Conservation (phyloP, 2,888 invertebrate genomes). For the Oxytorus armatus region DNA sequence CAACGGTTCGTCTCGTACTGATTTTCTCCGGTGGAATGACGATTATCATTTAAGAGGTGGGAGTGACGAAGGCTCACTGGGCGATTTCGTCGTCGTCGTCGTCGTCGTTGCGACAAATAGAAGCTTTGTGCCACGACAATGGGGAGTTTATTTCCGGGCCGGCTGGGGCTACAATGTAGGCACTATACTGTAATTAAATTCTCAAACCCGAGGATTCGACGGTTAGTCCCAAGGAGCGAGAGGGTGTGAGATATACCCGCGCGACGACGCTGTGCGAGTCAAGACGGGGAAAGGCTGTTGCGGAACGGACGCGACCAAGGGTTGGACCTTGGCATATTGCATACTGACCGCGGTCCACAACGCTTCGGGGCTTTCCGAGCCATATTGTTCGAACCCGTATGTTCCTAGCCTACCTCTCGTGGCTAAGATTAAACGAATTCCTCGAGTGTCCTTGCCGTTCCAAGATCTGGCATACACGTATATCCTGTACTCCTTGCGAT, state of each 20-base stretch:
- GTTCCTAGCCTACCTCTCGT: conserved; percentile 66
- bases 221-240: conserved; percentile 72
- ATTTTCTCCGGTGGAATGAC: conserved; percentile 33
- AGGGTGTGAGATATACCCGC: conserved; percentile 52
- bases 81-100: conserved; percentile 68
- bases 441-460: conserved; percentile 65
- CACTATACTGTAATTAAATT: conserved; percentile 85
- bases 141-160: conserved; percentile 84
- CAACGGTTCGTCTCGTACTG: conserved; percentile 5
- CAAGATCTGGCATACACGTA: conserved; percentile 24
- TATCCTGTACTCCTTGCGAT: not conserved
- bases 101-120: conserved; percentile 82
- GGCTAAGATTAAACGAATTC: conserved; percentile 80
- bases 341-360: conserved; percentile 82
- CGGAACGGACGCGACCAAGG: conserved; percentile 63
- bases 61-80: conserved; percentile 48
- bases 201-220: conserved; percentile 83
- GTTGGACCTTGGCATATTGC: conserved; percentile 83
- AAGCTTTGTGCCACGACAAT: conserved; percentile 84
- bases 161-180: conserved; percentile 84
- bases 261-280: conserved; percentile 60
- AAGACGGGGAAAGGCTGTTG: conserved; percentile 51
- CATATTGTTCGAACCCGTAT: conserved; percentile 79
- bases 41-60: conserved; percentile 22
- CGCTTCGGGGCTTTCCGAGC: conserved; percentile 73